Evolutionary conservation across 1,140 invertebrate species (phyloP).

Genomic region (Trichonephila inaurata): DNA sequence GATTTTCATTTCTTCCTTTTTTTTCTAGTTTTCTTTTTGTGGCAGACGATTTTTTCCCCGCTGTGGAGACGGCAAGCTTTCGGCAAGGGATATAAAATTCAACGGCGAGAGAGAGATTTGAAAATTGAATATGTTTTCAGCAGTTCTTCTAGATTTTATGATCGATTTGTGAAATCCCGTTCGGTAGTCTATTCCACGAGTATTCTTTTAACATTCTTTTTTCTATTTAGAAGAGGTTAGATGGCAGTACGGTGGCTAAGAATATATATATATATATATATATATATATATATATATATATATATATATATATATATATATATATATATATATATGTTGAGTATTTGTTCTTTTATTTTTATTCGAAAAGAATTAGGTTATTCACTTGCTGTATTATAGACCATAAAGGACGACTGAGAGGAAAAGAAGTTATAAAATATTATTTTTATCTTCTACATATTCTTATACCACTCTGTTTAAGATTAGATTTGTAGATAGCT

Average conservation of each 20-base stretch:
- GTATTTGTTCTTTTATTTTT: not conserved
- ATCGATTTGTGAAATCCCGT: conserved; percentile 24
- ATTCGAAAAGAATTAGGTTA: conserved; percentile 3
- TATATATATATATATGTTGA: not conserved
- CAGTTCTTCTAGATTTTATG: conserved; percentile 34
- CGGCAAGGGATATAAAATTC: conserved; percentile 34
- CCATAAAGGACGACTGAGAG: conserved; percentile 7
- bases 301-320: too few species aligned
- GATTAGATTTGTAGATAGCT: not conserved
- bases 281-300: too few species aligned
- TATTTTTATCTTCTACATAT: not conserved
- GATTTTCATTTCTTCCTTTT: not conserved
- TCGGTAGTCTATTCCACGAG: conserved; percentile 13
- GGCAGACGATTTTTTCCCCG: not conserved
- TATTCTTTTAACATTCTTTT: conserved; percentile 31
- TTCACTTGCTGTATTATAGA: not conserved
- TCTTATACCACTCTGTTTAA: not conserved
- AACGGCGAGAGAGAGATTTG: conserved; percentile 16
- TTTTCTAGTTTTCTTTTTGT: not conserved
- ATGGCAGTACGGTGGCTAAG: conserved; percentile 12
- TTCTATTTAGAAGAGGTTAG: not conserved
- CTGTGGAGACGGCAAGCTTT: conserved; percentile 15
- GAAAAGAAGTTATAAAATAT: conserved; percentile 8
- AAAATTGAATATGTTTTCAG: conserved; percentile 39
- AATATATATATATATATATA: not conserved